Conservation (phyloP, 1,140 invertebrate genomes). For the Grapholita molesta region DNA sequence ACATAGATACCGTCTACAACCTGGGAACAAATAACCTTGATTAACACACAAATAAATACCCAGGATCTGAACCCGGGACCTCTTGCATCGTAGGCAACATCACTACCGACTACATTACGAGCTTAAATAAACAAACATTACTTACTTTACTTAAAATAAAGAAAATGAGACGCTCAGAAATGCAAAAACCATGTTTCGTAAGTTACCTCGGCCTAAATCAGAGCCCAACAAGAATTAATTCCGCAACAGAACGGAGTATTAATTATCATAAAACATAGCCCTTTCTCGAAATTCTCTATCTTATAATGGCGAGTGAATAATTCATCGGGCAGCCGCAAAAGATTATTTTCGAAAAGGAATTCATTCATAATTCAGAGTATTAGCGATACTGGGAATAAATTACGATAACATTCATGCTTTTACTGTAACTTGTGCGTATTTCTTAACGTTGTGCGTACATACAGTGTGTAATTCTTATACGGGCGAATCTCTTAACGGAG, state of each 20-base stretch:
- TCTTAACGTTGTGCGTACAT: no score
- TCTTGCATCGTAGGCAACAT: no score
- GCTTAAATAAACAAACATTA: no score
- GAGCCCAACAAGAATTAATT: constrained; percentile 8
- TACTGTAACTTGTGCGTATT: not conserved
- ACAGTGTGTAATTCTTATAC: no score
- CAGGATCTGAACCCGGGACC: no score
- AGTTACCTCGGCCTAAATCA: not conserved
- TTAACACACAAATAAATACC: no score
- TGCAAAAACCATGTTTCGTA: not conserved
- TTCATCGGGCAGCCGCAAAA: constrained; percentile 21
- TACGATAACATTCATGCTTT: not conserved
- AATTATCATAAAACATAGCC: constrained; percentile 13
- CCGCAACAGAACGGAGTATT: constrained; percentile 1
- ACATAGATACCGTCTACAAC: no score
- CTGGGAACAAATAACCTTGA: no score
- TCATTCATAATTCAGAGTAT: constrained; percentile 19
- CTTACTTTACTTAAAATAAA: not conserved
- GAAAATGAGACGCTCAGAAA: constrained; percentile 5
- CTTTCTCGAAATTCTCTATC: constrained; percentile 14
- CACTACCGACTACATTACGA: no score
- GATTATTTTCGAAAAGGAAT: constrained; percentile 26
- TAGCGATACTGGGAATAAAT: constrained; percentile 10
- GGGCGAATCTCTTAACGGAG: no score
- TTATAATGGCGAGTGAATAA: constrained; percentile 16